Percentiles rank a stretch among this genome's conserved stretches.
These are phyloP conservation scores for Chionoecetes opilio DNA, from an alignment of 1,140 invertebrate genomes.

Conservation along the genomic window DNA sequence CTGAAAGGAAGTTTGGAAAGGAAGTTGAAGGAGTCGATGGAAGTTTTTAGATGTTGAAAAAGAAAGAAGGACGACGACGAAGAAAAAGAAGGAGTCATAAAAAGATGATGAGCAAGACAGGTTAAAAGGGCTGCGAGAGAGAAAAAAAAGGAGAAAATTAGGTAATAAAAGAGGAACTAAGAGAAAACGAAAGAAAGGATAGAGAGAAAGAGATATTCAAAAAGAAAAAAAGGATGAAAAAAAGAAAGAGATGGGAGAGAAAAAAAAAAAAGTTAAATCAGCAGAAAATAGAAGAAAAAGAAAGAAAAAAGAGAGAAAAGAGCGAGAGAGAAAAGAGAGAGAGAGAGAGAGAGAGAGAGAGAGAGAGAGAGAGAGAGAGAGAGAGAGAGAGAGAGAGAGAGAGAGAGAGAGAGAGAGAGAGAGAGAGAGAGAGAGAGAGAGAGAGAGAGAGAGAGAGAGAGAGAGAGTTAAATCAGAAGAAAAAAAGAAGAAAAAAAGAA, in stretches of 20 bases:
- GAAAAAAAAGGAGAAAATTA: background rate
- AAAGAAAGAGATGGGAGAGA: background rate
- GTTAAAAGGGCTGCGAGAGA: background rate
- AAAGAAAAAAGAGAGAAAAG: background rate
- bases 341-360: background rate
- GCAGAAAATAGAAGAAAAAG: background rate
- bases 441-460: no score
- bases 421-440: background rate
- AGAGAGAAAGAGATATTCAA: no score
- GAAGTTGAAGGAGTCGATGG: no score
- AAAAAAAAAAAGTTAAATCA: background rate
- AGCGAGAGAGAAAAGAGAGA: background rate
- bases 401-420: conserved; percentile 25
- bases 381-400: conserved; percentile 11
- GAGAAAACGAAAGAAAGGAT: background rate
- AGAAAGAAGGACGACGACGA: no score
- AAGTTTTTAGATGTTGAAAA: no score
- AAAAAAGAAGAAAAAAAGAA: no score
- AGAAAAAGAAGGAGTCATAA: background rate
- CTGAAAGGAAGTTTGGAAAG: no score
- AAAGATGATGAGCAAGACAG: no score
- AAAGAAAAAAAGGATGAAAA: background rate
- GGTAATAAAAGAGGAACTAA: background rate
- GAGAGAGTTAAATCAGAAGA: no score
- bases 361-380: no score